phyloP scores from a whole-genome alignment of 2,797 vertebrate species.

The Myotis vivesi region DNA sequence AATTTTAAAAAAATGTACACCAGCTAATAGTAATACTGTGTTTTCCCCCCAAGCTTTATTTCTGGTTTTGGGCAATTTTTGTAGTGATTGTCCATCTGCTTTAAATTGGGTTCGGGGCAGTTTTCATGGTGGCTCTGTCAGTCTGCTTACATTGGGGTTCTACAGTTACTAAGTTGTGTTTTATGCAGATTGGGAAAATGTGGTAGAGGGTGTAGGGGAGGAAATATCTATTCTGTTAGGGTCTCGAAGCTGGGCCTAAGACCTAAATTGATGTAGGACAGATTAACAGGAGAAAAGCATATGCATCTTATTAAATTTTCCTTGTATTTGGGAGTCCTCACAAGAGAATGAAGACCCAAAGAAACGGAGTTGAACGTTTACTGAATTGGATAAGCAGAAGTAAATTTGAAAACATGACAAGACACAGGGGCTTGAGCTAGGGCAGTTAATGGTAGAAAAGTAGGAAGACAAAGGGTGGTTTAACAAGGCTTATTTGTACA shows the following conservation, averaged over 20 bases:
- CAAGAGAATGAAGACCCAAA: neutral
- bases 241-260: neutral
- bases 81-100: neutral
- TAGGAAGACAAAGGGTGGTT: neutral
- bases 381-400: neutral
- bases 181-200: neutral
- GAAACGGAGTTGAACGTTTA: neutral
- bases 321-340: neutral
- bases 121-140: neutral
- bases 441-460: neutral
- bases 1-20: neutral
- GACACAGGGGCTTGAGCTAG: neutral
- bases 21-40: neutral
- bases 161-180: neutral
- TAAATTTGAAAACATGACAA: neutral
- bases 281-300: neutral
- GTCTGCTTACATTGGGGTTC: neutral
- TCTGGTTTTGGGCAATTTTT: neutral
- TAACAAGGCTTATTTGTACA: neutral
- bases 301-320: neutral
- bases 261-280: neutral
- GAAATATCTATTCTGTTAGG: neutral
- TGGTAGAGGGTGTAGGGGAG: neutral
- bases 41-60: neutral
- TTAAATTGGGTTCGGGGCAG: neutral